Base-by-base conservation (phyloP, 2,888 invertebrate species). In the Thera britannica region DNA sequence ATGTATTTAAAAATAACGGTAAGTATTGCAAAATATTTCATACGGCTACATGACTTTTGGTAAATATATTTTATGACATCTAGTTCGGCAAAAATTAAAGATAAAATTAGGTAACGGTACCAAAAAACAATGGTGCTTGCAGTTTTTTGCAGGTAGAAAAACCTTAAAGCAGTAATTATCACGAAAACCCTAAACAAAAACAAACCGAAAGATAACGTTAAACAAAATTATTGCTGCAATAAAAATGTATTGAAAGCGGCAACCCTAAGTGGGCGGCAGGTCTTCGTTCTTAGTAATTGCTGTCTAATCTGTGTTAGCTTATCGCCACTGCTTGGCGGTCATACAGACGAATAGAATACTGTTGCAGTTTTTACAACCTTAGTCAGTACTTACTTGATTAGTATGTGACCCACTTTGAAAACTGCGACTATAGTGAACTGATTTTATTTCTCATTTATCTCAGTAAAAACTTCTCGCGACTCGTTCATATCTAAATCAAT, bases 271-370 rank as follows among this genome's bases (percentile, higher is more conserved):
- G 34, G 60, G 62, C 73, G 75, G 75, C 84, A 86, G 83, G 86
- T 85, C 84, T 82, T 79, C 64, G 58, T 60, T 41, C 59, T 3
- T 66, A 70, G 57, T 63, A 49, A 70, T 49, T 64, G 44, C 44
- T 66, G 63, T 55, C 12, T 63, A 66, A 64, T 67, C 77, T 78
- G 85, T 85, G 87, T 84, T 84, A 86, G 83, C 89, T 91, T 92
- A 91, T 91, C 92, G 91, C 88, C 83, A 36, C 68, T 82, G 80
- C 48, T 36, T 79, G 83, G 79, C 85, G 81, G 82, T 80, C 84
- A 82, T 79, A 83, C 86, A 84, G 79, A 85, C 88, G 84, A 86
- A 88, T 88, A 89, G 87, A 90, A 87, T 82, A 85, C 83, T 82
- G 80, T 81, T 78, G 80, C 80, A 84, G 81, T 89, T 90, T 90